Evolutionary conservation across 2,797 vertebrate species (phyloP).

Genomic region (Sebastiscus tertius): DNA sequence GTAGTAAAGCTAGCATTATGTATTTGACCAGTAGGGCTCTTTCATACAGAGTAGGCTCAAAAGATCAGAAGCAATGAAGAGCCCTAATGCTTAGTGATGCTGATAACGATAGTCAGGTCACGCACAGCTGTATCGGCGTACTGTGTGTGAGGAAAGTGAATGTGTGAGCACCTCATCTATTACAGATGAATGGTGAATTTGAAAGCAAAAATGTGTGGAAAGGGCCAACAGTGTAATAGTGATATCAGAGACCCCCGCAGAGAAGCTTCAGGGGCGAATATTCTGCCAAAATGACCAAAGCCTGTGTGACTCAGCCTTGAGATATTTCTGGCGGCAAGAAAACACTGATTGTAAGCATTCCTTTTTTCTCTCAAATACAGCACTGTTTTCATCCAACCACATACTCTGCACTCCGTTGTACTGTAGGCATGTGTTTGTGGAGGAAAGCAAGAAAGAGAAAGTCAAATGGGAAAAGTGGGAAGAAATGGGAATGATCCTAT

Average conservation of each 20-base stretch:
- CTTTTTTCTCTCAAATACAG: not conserved
- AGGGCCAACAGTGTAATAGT: conserved; percentile 25
- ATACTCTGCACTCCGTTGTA: not conserved
- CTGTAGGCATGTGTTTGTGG: not conserved
- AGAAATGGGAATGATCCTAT: not conserved
- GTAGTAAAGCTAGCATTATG: conserved; percentile 9
- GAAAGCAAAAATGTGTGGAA: conserved; percentile 28
- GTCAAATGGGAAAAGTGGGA: not conserved
- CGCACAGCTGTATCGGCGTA: not conserved
- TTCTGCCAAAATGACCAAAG: conserved; percentile 36
- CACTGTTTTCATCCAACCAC: not conserved
- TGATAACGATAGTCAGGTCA: not conserved
- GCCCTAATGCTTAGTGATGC: not conserved
- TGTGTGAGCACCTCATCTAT: conserved; percentile 25
- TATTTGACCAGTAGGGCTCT: not conserved
- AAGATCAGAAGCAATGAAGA: not conserved
- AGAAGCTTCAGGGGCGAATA: conserved; percentile 32
- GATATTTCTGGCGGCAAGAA: conserved; percentile 52
- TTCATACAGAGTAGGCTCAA: not conserved
- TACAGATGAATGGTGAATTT: conserved; percentile 26
- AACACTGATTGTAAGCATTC: conserved; percentile 21
- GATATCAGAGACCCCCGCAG: conserved; percentile 52
- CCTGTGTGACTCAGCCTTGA: conserved; percentile 49
- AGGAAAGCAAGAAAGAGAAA: not conserved
- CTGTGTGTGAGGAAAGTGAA: not conserved